Evolutionary conservation across 1,140 invertebrate species (phyloP).

Genomic region (Brachionus calyciflorus): DNA sequence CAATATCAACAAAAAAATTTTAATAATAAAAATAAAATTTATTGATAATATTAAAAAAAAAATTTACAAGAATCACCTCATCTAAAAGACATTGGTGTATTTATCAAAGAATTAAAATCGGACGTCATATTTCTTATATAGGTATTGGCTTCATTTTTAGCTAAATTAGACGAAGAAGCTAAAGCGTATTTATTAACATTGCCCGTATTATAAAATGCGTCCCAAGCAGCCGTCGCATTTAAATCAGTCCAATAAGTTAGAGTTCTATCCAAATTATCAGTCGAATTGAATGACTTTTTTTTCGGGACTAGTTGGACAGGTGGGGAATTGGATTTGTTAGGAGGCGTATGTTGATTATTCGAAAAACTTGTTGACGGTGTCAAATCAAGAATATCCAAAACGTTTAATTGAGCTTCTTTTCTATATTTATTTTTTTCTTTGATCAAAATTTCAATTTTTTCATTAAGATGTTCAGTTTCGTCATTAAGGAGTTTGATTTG

Average conservation of each 20-base stretch:
- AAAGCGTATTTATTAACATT: slow-evolving; percentile 25
- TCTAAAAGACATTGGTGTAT: slow-evolving; percentile 34
- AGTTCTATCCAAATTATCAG: not conserved
- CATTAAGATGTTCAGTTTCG: slow-evolving; percentile 31
- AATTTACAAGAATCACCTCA: no score
- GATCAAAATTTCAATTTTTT: not conserved
- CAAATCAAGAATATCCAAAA: slow-evolving; percentile 1
- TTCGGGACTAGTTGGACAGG: not conserved
- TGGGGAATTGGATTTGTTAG: not conserved
- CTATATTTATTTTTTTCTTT: slow-evolving; percentile 33
- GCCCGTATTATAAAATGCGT: slow-evolving; percentile 21
- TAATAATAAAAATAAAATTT: no score
- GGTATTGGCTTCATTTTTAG: slow-evolving; percentile 7
- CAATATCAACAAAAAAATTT: no score
- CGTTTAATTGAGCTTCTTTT: slow-evolving; percentile 1
- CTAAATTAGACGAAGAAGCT: not conserved
- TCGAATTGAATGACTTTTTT: slow-evolving; percentile 8
- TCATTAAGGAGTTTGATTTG: slow-evolving; percentile 32
- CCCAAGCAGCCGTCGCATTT: slow-evolving; percentile 15
- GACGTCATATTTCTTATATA: slow-evolving; percentile 16
- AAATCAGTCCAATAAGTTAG: not conserved
- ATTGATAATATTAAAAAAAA: no score
- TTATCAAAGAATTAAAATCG: not conserved
- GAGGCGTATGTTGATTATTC: not conserved
- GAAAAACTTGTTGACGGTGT: not conserved